Evolutionary conservation across 2,888 invertebrate species (phyloP), one percentile per base, ranked within the genome.

Genomic region (Vanessa cardui): DNA sequence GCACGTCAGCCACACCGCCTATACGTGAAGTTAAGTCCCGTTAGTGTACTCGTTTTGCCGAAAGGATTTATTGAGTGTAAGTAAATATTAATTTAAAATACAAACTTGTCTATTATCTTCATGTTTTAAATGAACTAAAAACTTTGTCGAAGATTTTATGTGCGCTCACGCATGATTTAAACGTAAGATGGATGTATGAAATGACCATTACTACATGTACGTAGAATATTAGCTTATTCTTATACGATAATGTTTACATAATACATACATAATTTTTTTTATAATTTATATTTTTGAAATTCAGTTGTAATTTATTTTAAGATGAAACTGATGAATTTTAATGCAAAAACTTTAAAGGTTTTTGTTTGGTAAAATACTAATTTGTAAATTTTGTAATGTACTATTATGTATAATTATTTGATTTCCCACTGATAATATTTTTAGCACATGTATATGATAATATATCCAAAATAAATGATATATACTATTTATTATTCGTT

Each of bases 1-100:
- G 73, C 83, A 86, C 90, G 90, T 79, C 58, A 58, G 65, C 73
- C 69, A 62, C 61, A 60, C 18, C n/a, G 4, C 18, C 18, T 18
- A 16, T 8, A 5, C 39, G 18, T 56, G n/a, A 21, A 31, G 70
- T 72, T 70, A 72, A 73, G 76, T 76, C 73, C 76, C 75, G 72
- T 71, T 74, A 74, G 77, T 79, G 78, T 70, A 75, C 74, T 73
- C 74, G 67, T 77, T 77, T 63, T 64, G 63, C 67, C 62, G 73
- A 75, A 74, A 77, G 78, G 78, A 77, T 76, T 75, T 49, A 69
- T 73, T 69, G 39, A 39, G 12, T 12, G 39, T 64, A 68, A 72
- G 80, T 81, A 70, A 78, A 78, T 69, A 26, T 56, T 63, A 58
- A 70, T 72, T 61, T 66, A 60, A 71, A 68, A 62, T 58, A 49